phyloP scores from a whole-genome alignment of 2,113 vertebrate species.

The Pycnonotus jocosus region DNA sequence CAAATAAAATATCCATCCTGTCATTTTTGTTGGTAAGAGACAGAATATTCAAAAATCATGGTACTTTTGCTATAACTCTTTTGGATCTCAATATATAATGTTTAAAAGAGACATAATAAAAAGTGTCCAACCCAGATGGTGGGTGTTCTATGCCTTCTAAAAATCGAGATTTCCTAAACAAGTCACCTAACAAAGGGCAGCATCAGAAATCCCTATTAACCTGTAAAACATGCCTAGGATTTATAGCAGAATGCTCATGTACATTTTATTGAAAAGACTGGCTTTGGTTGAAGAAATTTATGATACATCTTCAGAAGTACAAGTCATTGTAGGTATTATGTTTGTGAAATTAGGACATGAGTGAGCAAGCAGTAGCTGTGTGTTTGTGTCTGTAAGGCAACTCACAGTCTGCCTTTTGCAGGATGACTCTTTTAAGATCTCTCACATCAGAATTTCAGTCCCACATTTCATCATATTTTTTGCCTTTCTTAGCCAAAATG shows the following conservation, averaged over 20 bases:
- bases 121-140: neutral
- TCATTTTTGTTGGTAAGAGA: neutral
- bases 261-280: neutral
- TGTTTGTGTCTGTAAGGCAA: neutral
- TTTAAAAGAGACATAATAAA: neutral
- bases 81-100: neutral
- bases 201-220: neutral
- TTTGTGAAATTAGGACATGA: neutral
- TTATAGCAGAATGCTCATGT: neutral
- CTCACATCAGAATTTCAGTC: neutral
- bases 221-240: neutral
- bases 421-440: neutral
- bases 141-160: neutral
- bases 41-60: neutral
- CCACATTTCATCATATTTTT: neutral
- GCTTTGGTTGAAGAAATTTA: neutral
- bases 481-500: neutral
- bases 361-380: neutral
- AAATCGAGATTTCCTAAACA: neutral
- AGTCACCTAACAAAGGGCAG: neutral
- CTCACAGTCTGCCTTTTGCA: neutral
- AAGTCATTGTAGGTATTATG: neutral
- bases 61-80: neutral
- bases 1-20: neutral
- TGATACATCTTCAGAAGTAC: neutral